Evolutionary conservation across 2,113 vertebrate species (phyloP).

Genomic region (Diphyllodes magnificus): DNA sequence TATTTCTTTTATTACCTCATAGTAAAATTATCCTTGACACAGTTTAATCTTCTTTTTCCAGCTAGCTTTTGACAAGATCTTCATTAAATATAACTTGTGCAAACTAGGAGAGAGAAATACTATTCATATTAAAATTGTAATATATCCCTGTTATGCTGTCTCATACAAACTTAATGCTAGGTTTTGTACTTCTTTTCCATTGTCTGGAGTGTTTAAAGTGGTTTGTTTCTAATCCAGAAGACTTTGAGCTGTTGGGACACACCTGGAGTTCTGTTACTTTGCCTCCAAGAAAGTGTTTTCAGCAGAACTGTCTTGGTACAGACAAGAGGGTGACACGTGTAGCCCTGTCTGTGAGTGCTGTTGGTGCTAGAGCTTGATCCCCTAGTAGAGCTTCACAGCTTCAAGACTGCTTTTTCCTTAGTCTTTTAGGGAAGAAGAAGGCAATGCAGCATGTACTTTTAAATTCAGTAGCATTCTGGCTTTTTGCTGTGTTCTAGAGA

Average conservation of each 20-base stretch:
- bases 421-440: background rate
- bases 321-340: background rate
- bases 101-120: background rate
- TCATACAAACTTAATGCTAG: background rate
- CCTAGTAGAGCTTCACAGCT: background rate
- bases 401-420: background rate
- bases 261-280: background rate
- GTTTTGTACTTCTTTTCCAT: background rate
- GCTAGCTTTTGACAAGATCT: background rate
- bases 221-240: background rate
- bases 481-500: background rate
- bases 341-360: background rate
- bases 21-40: background rate
- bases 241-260: background rate
- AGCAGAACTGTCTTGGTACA: background rate
- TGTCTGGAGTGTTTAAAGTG: background rate
- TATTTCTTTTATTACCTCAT: background rate
- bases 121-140: background rate
- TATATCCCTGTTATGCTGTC: fast-evolving
- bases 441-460: background rate
- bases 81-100: background rate
- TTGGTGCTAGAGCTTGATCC: background rate
- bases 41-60: background rate
- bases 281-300: background rate
- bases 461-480: background rate